phyloP scores from a whole-genome alignment of 2,113 vertebrate genomes.

The Dasyurus viverrinus region DNA sequence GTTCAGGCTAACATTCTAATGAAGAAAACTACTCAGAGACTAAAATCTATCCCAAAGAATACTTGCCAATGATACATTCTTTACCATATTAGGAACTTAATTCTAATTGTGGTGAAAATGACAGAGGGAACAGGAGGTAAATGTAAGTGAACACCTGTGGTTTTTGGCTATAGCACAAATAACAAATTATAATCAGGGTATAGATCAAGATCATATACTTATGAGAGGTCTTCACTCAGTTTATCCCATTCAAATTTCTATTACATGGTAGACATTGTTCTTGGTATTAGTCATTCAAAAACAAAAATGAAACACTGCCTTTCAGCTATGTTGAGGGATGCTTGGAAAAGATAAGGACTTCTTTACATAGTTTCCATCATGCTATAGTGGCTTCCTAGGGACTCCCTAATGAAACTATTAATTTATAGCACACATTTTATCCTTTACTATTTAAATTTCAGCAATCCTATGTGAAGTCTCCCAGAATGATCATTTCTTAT shows the following conservation, averaged over 20 bases:
- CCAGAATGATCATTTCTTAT: conserved; percentile 35
- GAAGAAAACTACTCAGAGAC: too few relatives aligned
- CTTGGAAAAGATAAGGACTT: not conserved
- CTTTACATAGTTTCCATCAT: not conserved
- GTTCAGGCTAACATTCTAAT: too few relatives aligned
- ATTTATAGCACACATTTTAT: not conserved
- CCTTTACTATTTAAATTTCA: conserved; percentile 38
- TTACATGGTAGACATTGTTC: not conserved
- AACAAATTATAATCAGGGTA: too few relatives aligned
- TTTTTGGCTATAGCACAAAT: too few relatives aligned
- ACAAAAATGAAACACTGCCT: not conserved
- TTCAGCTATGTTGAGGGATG: not conserved
- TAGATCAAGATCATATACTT: too few relatives aligned
- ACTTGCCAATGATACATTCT: too few relatives aligned
- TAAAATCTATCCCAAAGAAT: too few relatives aligned
- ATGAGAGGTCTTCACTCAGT: too few relatives aligned
- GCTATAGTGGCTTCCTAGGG: not conserved
- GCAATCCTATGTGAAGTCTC: conserved; percentile 55
- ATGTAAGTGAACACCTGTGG: too few relatives aligned
- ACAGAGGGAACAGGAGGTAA: too few relatives aligned
- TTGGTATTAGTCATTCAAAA: not conserved
- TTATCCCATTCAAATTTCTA: not conserved
- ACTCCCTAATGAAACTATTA: not conserved
- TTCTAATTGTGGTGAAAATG: too few relatives aligned
- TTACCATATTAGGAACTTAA: too few relatives aligned